Evolutionary conservation across 2,888 invertebrate genomes (phyloP).

Genomic region (Polyommatus icarus): DNA sequence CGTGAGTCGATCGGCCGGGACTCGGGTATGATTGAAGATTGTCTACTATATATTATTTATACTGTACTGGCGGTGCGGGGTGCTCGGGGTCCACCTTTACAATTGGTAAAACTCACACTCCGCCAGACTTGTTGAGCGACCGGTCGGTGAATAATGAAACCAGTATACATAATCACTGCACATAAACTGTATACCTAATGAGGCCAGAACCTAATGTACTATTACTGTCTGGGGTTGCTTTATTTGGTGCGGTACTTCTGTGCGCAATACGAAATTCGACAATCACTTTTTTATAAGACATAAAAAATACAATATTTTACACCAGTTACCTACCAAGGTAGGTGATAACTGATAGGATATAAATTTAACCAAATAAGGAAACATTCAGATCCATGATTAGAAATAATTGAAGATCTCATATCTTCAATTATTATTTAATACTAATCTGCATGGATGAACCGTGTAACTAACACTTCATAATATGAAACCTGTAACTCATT

Average conservation of each 20-base stretch:
- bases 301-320: no score
- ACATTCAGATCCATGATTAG: no score
- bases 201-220: slow-evolving; percentile 17
- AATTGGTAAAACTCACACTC: slow-evolving; percentile 45
- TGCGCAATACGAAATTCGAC: neutral
- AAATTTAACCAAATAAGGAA: no score
- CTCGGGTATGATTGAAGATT: neutral
- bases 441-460: no score
- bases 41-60: neutral
- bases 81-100: slow-evolving; percentile 38
- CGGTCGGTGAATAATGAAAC: slow-evolving; percentile 36
- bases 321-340: no score
- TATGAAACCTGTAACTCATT: no score
- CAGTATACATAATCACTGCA: slow-evolving; percentile 16
- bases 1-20: no score
- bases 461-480: no score
- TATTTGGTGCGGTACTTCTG: neutral
- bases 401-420: no score
- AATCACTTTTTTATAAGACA: neutral
- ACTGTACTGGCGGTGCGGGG: neutral
- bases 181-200: slow-evolving; percentile 19
- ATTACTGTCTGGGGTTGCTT: neutral
- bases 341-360: no score
- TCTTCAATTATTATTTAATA: no score
- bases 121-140: slow-evolving; percentile 43